These are phyloP conservation scores for Epinephelus malabaricus DNA, from an alignment of 2,797 vertebrate genomes.

Conservation along the genomic window DNA sequence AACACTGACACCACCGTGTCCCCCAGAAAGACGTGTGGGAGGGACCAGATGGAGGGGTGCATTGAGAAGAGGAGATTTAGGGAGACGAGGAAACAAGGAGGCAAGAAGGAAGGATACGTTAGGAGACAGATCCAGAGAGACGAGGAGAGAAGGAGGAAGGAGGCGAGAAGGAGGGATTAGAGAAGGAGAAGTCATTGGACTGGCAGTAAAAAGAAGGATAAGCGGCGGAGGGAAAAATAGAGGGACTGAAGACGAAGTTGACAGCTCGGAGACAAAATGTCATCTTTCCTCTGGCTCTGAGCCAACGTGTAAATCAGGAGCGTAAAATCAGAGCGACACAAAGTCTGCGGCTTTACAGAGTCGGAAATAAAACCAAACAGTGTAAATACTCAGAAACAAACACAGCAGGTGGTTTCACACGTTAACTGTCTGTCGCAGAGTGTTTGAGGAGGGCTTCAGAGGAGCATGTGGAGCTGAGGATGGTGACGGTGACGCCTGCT, in stretches of 20 bases:
- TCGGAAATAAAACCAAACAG: constrained; percentile 37
- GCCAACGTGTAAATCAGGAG: constrained; percentile 23
- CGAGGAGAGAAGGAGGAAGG: not conserved
- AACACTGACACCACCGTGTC: constrained; percentile 3
- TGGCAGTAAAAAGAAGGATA: constrained; percentile 33
- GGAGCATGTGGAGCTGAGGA: not conserved
- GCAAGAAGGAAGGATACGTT: not conserved
- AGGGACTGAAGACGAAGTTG: not conserved
- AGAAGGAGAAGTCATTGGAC: constrained; percentile 9
- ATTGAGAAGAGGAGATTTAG: not conserved
- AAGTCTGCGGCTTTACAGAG: constrained; percentile 13
- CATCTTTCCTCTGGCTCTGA: constrained; percentile 23
- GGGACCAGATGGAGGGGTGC: not conserved
- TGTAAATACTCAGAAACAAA: constrained; percentile 29
- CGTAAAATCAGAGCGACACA: constrained; percentile 46
- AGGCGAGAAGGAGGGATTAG: not conserved
- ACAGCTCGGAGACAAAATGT: constrained; percentile 50
- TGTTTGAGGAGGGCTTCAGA: not conserved
- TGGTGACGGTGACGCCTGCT: not conserved
- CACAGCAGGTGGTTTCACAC: constrained; percentile 23
- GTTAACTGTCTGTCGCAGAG: not conserved
- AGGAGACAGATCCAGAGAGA: too few relatives aligned
- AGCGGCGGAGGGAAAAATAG: constrained; percentile 2
- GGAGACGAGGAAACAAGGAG: not conserved
- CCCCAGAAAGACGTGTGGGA: constrained; percentile 22